Evolutionary conservation across 2,113 vertebrate genomes (phyloP).

Genomic region (Neofelis nebulosa): DNA sequence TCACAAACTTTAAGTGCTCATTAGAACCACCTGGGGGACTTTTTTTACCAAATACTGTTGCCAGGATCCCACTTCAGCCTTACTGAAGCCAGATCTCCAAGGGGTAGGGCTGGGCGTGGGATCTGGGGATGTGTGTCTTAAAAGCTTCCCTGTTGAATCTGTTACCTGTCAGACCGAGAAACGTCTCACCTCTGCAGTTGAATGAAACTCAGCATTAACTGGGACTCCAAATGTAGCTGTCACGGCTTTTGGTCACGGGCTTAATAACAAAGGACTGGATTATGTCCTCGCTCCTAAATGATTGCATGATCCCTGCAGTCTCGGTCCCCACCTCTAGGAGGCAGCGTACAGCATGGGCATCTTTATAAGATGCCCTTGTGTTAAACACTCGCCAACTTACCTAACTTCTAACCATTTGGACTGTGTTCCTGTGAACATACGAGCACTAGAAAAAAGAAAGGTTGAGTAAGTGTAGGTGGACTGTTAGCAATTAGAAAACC

Average conservation of each 20-base stretch:
- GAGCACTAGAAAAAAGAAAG: constrained; percentile 36
- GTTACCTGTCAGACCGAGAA: background rate
- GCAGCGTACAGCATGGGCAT: background rate
- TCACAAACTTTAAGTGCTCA: background rate
- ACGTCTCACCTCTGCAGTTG: background rate
- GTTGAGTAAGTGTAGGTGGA: constrained; percentile 50
- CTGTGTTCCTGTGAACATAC: constrained; percentile 6
- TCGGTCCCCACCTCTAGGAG: background rate
- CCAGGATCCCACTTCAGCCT: background rate
- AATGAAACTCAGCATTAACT: background rate
- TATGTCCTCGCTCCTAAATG: background rate
- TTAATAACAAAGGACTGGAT: background rate
- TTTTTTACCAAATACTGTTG: background rate
- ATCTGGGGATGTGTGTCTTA: background rate
- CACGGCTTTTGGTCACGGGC: background rate
- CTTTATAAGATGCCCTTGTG: background rate
- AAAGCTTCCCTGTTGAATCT: background rate
- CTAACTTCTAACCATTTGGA: constrained; percentile 50
- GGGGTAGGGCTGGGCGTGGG: background rate
- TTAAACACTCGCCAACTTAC: background rate
- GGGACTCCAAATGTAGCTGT: background rate
- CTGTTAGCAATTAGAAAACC: constrained; percentile 17
- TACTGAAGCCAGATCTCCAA: background rate
- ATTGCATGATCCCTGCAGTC: background rate
- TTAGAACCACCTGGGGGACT: background rate